Evolutionary conservation across 2,888 invertebrate genomes (phyloP).

Genomic region (Malthinus seriepunctatus): DNA sequence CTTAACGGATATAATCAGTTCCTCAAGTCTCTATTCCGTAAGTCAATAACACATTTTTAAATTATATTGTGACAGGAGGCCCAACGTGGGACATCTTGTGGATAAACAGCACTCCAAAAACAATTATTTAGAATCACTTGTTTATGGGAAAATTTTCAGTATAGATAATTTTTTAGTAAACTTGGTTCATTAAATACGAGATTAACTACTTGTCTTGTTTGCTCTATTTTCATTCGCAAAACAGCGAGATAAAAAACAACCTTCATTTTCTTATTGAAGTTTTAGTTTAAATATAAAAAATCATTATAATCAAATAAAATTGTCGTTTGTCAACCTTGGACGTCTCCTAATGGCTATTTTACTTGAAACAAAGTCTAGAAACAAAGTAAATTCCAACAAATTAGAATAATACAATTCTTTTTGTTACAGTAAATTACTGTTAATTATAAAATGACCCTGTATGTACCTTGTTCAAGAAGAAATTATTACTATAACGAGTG

Average conservation of each 20-base stretch:
- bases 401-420: conserved; percentile 12
- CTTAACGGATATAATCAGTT: too few species aligned
- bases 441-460: conserved; percentile 12
- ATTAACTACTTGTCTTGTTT: too few species aligned
- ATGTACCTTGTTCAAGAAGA: conserved; percentile 9
- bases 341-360: conserved; percentile 2
- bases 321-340: conserved; percentile 5
- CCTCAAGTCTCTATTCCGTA: too few species aligned
- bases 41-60: too few species aligned
- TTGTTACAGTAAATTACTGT: conserved; percentile 6
- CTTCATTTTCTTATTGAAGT: conserved; percentile 2
- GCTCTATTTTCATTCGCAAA: too few species aligned
- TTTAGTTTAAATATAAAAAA: neutral
- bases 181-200: too few species aligned
- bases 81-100: too few species aligned
- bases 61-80: too few species aligned
- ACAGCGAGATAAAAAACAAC: neutral
- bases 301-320: neutral
- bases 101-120: too few species aligned
- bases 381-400: conserved; percentile 15
- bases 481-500: neutral
- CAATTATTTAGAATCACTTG: too few species aligned
- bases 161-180: too few species aligned
- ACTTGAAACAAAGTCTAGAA: neutral
- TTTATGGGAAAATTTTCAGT: too few species aligned